Base-by-base conservation (phyloP, 2,888 invertebrate genomes). In the Drosophila atripex region DNA sequence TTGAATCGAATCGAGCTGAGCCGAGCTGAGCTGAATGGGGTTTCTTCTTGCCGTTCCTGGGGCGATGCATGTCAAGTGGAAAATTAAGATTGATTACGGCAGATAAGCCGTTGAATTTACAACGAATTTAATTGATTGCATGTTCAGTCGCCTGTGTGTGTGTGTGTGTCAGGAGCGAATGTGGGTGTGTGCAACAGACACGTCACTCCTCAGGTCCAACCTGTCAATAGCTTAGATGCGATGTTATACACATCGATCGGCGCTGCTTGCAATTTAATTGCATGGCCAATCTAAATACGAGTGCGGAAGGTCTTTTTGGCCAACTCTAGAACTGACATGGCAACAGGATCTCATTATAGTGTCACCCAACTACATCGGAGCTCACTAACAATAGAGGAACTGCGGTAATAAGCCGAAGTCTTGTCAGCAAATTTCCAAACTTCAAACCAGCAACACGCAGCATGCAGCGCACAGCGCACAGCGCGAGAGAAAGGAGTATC, bases 71-170 rank as follows among this genome's bases (percentile, higher is more conserved):
- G 86, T 88, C 84, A 88, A 88, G 88, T 84, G 88, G 86, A 84
- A 84, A 84, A 88, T 84, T 88, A 86, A 88, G 88, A 84, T 88
- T 88, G 84, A 84, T 86, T 88, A 88, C 84, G 80, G 76, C 71
- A 80, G 86, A 88, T 84, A 88, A 84, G 86, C 86, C 86, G 77
- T 78, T 83, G 86, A 86, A 86, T 84, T 88, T 88, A 88, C 88
- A 88, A 86, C 84, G 84, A 88, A 86, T 86, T 84, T 88, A 88
- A 88, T 88, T 84, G 88, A 84, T 84, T 84, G 83, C 83, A 86
- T 77, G 86, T 79, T 75, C 87, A 85, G 71, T 80, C 75, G 58
- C 69, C 57, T 77, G 73, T 68, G 23, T 56, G 57, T 54, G n/a
- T 38, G 41, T 41, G 57, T 39, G 38, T n/a, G 21, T 14, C 46